Base-by-base conservation (phyloP, 2,113 vertebrate genomes). In the Balaenoptera acutorostrata region DNA sequence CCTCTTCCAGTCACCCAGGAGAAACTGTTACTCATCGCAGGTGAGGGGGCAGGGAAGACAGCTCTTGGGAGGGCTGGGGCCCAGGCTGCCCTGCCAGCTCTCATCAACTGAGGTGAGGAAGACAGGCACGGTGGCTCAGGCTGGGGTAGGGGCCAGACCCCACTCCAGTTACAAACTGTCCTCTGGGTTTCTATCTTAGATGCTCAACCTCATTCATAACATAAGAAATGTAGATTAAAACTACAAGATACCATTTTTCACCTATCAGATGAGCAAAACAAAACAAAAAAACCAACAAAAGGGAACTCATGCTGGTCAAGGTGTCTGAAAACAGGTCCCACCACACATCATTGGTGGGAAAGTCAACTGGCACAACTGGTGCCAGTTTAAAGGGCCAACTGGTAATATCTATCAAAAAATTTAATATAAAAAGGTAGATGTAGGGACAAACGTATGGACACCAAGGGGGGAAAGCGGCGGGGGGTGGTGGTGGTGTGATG, bases 21-120 rank as follows among this genome's bases (percentile, higher is more conserved):
- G 88, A 96, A 90, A 81, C 74, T 83, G 96, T 92, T 90, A 90
- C 85, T 97, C 96, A 97, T 93, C 59, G 10, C 17, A 46, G 57
- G 63, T 13, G 31, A 78, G 83, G 39, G 63, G 23, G 66, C 9
- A 0, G 85, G 33, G 80, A 39, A 68, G 18, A 12, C 9, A 13
- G 75, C 33, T n/a, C 36, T 49, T 5, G 9, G 39, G 63, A 44
- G 44, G 27, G 88, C 84, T 6, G 1, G 29, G 21, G 17, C 36
- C 61, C n/a, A 15, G 31, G 36, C 55, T 27, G 7, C 25, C 27
- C 10, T 1, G 55, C 41, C 29, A 17, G 17, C 61, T 75, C 49
- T 27, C 49, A 11, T n/a, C 83, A 5, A 0, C 41, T 31, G 3
- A 13, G 17, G 1, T 10, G 6, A 0, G 3, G 31, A 20, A 27